Base-by-base conservation (phyloP, 2,113 vertebrate species). In the Acinonyx jubatus region DNA sequence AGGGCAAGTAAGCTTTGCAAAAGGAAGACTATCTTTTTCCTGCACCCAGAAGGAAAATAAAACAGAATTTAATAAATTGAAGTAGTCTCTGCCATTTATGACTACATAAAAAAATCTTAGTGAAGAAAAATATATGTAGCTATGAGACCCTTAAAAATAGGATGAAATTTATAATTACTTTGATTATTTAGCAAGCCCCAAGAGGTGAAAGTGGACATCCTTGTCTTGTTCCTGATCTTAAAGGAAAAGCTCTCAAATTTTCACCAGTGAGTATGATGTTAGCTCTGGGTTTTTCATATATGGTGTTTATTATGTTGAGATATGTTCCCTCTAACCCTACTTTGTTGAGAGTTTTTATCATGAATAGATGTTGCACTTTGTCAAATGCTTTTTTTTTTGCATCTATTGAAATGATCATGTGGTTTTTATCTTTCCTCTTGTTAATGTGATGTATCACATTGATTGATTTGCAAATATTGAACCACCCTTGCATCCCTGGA, bases 41-140 rank as follows among this genome's bases (percentile, higher is more conserved):
- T 76, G 41, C 7, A 76, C 36, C 19, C 36, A 83, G 4, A n/a
- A 95, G 73, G 65, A 84, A 97, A 96, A 45, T 91, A 89, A 85
- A 94, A 80, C 8, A 95, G 38, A 41, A 88, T 85, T 85, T 84
- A 65, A 84, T 89, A 61, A 93, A 55, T 55, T n/a, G 57, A 74
- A 87, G 23, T 84, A 3, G 3, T 55, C 69, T 88, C 18, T 83
- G 18, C 63, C n/a, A 63, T 38, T 71, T 76, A 45, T 41, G 41
- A 81, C 66, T 80, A 88, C 16, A 71, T 57, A 76, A 87, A 78
- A 52, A 48, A 50, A 73, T 86, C 79, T 61, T 38, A 68, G 41
- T 55, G n/a, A 81, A 68, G 38, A 92, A 97, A 85, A 92, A n/a
- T 38, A 80, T 69, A 38, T 92, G 45, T 79, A 74, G 7, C 23